phyloP scores from a whole-genome alignment of 2,113 vertebrate genomes.

The Prinia subflava region DNA sequence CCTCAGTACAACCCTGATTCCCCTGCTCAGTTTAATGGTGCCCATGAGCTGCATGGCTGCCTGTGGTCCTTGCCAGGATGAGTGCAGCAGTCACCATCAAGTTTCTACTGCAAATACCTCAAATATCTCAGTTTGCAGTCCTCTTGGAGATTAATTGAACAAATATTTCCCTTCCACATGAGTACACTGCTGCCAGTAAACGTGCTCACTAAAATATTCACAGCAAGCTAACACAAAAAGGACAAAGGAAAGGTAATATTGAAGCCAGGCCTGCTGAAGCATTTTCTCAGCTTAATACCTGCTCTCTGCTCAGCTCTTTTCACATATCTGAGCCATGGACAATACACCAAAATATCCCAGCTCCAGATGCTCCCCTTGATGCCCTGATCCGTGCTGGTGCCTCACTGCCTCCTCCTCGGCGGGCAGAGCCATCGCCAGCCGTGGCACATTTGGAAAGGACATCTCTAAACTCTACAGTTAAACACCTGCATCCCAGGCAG shows the following conservation, averaged over 20 bases:
- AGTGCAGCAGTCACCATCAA: not conserved
- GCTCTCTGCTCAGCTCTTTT: not conserved
- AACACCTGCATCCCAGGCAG: not conserved
- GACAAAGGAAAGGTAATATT: not conserved
- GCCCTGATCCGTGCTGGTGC: not conserved
- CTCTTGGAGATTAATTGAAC: not conserved
- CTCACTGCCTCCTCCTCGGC: not conserved
- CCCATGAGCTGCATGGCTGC: not conserved
- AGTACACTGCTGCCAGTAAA: not conserved
- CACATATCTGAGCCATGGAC: accelerated
- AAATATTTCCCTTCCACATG: slow-evolving; percentile 7
- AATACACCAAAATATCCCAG: not conserved
- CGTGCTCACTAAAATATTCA: not conserved
- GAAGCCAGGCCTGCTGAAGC: not conserved
- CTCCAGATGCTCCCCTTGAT: not conserved
- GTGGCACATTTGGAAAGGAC: not conserved
- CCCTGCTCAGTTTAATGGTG: not conserved
- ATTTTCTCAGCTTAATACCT: not conserved
- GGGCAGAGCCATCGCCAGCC: accelerated
- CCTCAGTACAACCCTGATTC: accelerated
- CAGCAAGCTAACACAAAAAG: not conserved
- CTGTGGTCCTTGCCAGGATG: not conserved
- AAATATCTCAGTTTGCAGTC: not conserved
- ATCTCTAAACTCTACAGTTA: not conserved
- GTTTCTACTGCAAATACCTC: not conserved